A percentile compares a stretch with the other conserved stretches of the same genome.
These are phyloP conservation scores for Anodontia alba DNA, from an alignment of 2,888 invertebrate genomes.

Conservation along the genomic window DNA sequence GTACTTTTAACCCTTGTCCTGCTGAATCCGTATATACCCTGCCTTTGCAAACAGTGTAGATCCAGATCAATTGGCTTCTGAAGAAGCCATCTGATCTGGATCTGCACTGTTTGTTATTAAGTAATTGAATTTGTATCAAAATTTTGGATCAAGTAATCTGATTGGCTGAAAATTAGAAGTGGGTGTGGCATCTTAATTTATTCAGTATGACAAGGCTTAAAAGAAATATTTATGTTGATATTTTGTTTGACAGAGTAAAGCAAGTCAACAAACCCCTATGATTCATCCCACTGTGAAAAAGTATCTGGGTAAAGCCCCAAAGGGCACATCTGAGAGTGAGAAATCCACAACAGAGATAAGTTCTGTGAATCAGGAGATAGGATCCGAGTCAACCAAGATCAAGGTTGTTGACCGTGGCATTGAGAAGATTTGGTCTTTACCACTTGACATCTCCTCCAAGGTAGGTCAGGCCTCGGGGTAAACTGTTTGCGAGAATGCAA, in stretches of 20 bases:
- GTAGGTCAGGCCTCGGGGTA: not conserved
- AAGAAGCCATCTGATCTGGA: too few relatives aligned
- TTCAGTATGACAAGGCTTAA: too few relatives aligned
- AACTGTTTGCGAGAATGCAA: not conserved
- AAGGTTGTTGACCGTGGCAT: not conserved
- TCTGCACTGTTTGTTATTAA: too few relatives aligned
- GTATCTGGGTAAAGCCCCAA: constrained; percentile 74
- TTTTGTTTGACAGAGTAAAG: constrained; percentile 45
- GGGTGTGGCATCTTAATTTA: too few relatives aligned
- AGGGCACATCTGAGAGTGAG: constrained; percentile 21
- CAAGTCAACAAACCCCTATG: constrained; percentile 52
- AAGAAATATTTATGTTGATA: too few relatives aligned
- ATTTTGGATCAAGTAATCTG: too few relatives aligned
- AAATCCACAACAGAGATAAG: not conserved
- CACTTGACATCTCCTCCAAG: not conserved
- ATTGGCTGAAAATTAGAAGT: too few relatives aligned
- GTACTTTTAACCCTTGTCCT: too few relatives aligned
- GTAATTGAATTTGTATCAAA: too few relatives aligned
- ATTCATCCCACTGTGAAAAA: constrained; percentile 91
- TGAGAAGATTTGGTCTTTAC: constrained; percentile 5
- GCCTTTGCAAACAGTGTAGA: too few relatives aligned
- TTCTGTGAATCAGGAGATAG: constrained; percentile 6
- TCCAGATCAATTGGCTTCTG: too few relatives aligned
- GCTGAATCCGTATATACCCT: too few relatives aligned
- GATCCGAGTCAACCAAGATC: not conserved